These are phyloP conservation scores for Dinocampus coccinellae DNA, from an alignment of 2,888 invertebrate species.

Conservation along the genomic window DNA sequence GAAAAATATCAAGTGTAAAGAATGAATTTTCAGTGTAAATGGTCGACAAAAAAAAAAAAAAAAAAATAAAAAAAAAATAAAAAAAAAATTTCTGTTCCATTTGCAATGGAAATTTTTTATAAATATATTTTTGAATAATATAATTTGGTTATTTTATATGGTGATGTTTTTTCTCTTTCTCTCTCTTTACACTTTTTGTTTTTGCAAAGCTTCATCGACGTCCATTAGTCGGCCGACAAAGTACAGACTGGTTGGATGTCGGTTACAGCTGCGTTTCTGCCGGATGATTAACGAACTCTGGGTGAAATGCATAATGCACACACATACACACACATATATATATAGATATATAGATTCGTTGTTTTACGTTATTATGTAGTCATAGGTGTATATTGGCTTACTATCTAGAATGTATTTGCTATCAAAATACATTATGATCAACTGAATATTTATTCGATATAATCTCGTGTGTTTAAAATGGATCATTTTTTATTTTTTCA, in stretches of 20 bases:
- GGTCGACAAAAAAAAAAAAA: too few species aligned
- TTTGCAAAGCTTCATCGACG: conserved; percentile 25
- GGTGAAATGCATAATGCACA: conserved; percentile 33
- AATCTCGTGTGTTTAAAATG: too few species aligned
- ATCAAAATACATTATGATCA: background rate
- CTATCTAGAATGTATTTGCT: conserved; percentile 19
- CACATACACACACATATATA: background rate
- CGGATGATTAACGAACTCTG: conserved; percentile 34
- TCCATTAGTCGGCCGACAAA: conserved; percentile 39
- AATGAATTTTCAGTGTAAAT: background rate
- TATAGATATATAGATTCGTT: background rate
- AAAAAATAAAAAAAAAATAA: too few species aligned
- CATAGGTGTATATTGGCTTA: conserved; percentile 13
- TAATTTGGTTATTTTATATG: background rate
- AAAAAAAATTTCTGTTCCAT: too few species aligned
- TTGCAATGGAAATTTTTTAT: too few species aligned
- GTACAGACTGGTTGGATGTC: conserved; percentile 26
- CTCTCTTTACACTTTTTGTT: background rate
- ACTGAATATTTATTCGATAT: background rate
- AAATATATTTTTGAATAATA: too few species aligned
- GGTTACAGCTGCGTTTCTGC: conserved; percentile 27
- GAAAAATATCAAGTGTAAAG: conserved; percentile 25
- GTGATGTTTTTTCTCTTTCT: background rate
- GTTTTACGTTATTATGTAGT: background rate
- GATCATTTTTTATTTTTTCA: too few species aligned